A percentile compares a stretch with the other conserved stretches of the same genome.
These are phyloP conservation scores for Ganaspis brasiliensis DNA, from an alignment of 2,888 invertebrate genomes.

Conservation along the genomic window DNA sequence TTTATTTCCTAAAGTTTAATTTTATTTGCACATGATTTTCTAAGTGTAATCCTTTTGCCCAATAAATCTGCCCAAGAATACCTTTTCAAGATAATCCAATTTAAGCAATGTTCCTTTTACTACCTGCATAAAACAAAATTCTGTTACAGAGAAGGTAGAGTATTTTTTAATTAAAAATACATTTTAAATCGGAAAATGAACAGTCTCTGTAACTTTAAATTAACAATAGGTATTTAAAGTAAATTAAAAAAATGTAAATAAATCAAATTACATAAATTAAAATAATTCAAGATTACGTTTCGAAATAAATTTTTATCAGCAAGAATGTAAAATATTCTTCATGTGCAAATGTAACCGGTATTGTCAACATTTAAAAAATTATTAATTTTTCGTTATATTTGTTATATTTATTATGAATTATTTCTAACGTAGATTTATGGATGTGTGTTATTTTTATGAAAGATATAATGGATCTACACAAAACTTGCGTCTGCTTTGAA, in stretches of 20 bases:
- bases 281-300: too few relatives aligned
- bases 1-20: neutral
- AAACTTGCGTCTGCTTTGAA: too few relatives aligned
- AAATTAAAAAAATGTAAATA: neutral
- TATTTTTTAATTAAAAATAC: neutral
- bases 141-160: neutral
- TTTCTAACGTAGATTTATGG: too few relatives aligned
- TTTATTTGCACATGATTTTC: neutral
- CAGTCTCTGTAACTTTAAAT: neutral
- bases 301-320: too few relatives aligned
- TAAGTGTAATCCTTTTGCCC: neutral
- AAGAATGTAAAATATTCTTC: too few relatives aligned
- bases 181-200: neutral
- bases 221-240: neutral
- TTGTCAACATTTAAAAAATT: too few relatives aligned
- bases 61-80: neutral
- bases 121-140: conserved; percentile 7
- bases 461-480: too few relatives aligned
- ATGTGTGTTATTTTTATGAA: too few relatives aligned
- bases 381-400: too few relatives aligned
- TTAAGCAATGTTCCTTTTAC: neutral
- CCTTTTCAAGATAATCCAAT: conserved; percentile 11
- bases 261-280: too few relatives aligned
- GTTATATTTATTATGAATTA: too few relatives aligned
- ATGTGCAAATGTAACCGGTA: too few relatives aligned